These are phyloP conservation scores for Poecilus cupreus DNA, from an alignment of 2,888 invertebrate species.

Conservation along the genomic window DNA sequence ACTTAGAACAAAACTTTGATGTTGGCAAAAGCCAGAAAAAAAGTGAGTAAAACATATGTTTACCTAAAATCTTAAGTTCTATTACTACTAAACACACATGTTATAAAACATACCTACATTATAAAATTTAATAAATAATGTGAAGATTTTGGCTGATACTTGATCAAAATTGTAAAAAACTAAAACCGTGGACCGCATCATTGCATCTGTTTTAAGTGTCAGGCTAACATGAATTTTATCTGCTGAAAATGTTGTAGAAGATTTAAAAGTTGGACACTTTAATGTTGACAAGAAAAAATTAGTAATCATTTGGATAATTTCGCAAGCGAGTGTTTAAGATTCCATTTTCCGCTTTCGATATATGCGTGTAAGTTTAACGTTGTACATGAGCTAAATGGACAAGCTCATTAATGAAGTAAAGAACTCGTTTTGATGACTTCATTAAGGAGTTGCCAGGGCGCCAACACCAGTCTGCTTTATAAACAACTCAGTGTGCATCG, in stretches of 20 bases:
- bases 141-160: too few relatives aligned
- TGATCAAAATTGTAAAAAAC: too few relatives aligned
- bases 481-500: slow-evolving; percentile 5
- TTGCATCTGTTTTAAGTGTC: too few relatives aligned
- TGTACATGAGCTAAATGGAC: slow-evolving; percentile 38
- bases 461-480: slow-evolving; percentile 2
- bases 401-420: slow-evolving; percentile 54
- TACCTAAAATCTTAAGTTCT: neutral
- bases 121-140: too few relatives aligned
- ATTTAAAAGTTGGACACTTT: too few relatives aligned
- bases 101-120: too few relatives aligned
- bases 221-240: too few relatives aligned
- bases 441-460: slow-evolving; percentile 43
- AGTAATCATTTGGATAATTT: slow-evolving; percentile 29
- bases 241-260: too few relatives aligned
- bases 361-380: slow-evolving; percentile 4
- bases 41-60: neutral
- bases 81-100: neutral
- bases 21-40: neutral
- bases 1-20: neutral
- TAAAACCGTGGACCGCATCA: too few relatives aligned
- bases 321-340: neutral
- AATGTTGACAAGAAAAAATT: slow-evolving; percentile 1
- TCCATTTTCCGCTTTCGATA: neutral
- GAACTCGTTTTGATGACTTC: slow-evolving; percentile 56